Evolutionary conservation across 2,113 vertebrate species (phyloP).

Genomic region (Chauna torquata): DNA sequence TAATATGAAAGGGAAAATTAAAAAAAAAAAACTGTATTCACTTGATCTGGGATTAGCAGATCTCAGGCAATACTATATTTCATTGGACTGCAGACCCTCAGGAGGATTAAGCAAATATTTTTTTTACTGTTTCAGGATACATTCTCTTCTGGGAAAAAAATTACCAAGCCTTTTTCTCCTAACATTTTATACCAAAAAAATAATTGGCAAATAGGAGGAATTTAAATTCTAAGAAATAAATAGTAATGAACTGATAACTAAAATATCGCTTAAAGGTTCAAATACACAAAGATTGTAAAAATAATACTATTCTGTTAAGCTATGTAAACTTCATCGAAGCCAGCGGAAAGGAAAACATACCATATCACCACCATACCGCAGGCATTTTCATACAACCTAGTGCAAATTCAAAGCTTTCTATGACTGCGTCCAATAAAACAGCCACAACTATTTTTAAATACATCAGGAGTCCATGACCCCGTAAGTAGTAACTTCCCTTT

Average conservation of each 20-base stretch:
- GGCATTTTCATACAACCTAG: conserved; percentile 80
- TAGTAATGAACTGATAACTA: conserved; percentile 57
- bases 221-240: conserved; percentile 54
- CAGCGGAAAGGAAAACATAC: conserved; percentile 67
- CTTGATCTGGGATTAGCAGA: background rate
- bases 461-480: conserved; percentile 82
- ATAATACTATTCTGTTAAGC: conserved; percentile 46
- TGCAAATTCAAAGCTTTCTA: conserved; percentile 79
- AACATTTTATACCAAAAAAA: conserved; percentile 54
- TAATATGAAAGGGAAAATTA: background rate
- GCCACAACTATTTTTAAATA: conserved; percentile 86
- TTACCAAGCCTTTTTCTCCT: conserved; percentile 8
- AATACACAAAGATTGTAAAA: conserved; percentile 33
- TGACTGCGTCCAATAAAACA: conserved; percentile 80
- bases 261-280: conserved; percentile 64
- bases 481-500: conserved; percentile 82
- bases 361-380: conserved; percentile 83
- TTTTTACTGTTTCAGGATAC: background rate
- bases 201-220: conserved; percentile 52
- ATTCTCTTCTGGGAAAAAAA: conserved; percentile 51
- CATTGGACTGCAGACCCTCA: conserved; percentile 23
- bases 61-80: conserved; percentile 10
- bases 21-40: background rate
- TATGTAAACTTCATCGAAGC: conserved; percentile 53
- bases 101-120: conserved; percentile 31